Conservation (phyloP, 2,888 invertebrate species). For the Hyposoter didymator region DNA sequence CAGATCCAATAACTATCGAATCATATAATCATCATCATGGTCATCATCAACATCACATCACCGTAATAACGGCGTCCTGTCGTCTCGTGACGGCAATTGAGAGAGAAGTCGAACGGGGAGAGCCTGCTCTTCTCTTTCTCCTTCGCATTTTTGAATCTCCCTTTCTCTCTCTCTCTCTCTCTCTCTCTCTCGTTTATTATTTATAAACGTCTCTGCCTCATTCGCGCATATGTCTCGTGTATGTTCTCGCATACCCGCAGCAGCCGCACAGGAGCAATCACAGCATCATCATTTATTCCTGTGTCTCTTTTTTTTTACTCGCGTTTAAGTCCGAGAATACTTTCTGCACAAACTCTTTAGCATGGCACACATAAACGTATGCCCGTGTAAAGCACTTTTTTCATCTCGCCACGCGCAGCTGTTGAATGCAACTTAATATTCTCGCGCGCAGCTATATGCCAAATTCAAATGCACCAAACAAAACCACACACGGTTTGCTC, state of each 20-base stretch:
- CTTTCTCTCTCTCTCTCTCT: background rate
- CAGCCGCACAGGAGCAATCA: background rate
- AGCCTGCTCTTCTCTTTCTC: background rate
- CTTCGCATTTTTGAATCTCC: background rate
- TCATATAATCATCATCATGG: slow-evolving; percentile 45
- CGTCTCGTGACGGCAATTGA: slow-evolving; percentile 47
- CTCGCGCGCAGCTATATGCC: background rate
- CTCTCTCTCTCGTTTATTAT: slow-evolving; percentile 26
- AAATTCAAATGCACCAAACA: slow-evolving; percentile 7
- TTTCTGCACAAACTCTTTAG: slow-evolving; percentile 3
- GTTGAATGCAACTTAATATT: slow-evolving; percentile 25
- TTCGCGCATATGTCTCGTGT: slow-evolving; percentile 44
- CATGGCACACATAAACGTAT: background rate
- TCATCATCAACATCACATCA: slow-evolving; percentile 36
- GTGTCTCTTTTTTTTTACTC: background rate
- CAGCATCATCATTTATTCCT: slow-evolving; percentile 4
- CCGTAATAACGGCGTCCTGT: slow-evolving; percentile 58
- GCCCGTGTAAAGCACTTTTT: background rate
- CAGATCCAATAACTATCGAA: slow-evolving; percentile 59
- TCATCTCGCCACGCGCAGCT: slow-evolving; percentile 6
- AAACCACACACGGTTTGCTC: slow-evolving; percentile 12
- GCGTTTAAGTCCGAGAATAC: slow-evolving; percentile 19
- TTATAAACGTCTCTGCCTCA: slow-evolving; percentile 49
- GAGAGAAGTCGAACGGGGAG: slow-evolving; percentile 28
- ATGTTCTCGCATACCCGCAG: slow-evolving; percentile 15